Evolutionary conservation across 2,888 invertebrate species (phyloP).

Genomic region (Acleris emargana): DNA sequence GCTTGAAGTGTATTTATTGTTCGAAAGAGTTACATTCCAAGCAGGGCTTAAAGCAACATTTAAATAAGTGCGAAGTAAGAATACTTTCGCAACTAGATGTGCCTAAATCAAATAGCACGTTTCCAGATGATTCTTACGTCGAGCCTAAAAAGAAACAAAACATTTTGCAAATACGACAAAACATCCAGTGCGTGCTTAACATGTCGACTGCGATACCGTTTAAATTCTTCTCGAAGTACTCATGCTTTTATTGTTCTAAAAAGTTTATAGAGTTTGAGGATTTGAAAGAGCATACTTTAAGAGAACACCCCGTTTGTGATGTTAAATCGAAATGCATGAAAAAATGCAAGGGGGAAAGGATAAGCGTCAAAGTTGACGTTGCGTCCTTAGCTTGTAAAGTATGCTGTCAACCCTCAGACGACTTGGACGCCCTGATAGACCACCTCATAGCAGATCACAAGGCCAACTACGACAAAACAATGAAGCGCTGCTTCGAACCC

Average conservation of each 20-base stretch:
- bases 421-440: conserved; percentile 62
- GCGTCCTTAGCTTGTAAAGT: conserved; percentile 63
- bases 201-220: conserved; percentile 76
- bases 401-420: conserved; percentile 53
- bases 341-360: conserved; percentile 70
- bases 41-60: conserved; percentile 62
- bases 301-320: conserved; percentile 68
- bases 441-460: conserved; percentile 65
- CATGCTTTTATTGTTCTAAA: conserved; percentile 72
- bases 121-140: conserved; percentile 41
- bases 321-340: conserved; percentile 67
- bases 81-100: conserved; percentile 41
- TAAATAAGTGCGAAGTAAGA: conserved; percentile 62
- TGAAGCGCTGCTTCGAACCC: conserved; percentile 65
- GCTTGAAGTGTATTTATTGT: conserved; percentile 64
- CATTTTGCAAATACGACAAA: conserved; percentile 62
- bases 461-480: conserved; percentile 65
- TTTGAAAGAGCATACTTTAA: conserved; percentile 59
- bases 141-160: conserved; percentile 60
- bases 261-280: conserved; percentile 69
- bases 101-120: conserved; percentile 29
- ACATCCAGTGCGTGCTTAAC: conserved; percentile 70
- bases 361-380: conserved; percentile 68
- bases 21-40: conserved; percentile 60
- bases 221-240: conserved; percentile 67